A percentile compares a stretch with the other conserved stretches of the same genome.
Conservation (phyloP, 2,797 vertebrate genomes). For the Pitangus sulphuratus region DNA sequence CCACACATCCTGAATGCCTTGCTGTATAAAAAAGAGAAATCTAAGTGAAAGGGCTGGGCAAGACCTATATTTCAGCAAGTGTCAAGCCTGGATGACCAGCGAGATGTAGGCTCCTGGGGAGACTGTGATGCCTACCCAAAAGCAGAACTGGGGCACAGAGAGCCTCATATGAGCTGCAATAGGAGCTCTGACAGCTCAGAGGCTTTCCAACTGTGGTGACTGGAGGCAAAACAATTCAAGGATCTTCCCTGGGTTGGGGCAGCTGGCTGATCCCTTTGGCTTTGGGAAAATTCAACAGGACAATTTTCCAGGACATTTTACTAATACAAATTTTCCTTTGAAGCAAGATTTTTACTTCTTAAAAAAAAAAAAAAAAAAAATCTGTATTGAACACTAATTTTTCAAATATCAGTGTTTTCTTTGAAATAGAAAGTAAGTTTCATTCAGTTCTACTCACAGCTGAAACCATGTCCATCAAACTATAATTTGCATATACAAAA, state of each 20-base stretch:
- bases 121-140: not conserved
- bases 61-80: not conserved
- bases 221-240: not conserved
- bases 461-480: not conserved
- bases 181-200: accelerated
- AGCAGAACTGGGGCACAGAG: accelerated
- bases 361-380: not conserved
- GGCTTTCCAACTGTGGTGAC: accelerated
- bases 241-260: accelerated
- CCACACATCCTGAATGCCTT: not conserved
- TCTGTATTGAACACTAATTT: not conserved
- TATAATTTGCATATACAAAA: not conserved
- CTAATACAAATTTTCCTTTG: not conserved
- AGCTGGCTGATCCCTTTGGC: not conserved
- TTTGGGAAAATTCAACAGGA: not conserved
- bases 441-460: not conserved
- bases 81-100: not conserved
- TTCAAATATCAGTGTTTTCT: not conserved
- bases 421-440: not conserved
- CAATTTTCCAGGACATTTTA: not conserved
- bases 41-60: not conserved
- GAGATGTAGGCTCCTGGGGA: not conserved
- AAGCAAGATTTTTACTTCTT: not conserved
- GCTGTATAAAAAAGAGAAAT: not conserved
- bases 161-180: not conserved